phyloP scores from a whole-genome alignment of 2,888 invertebrate species.

The Orthosia cruda region DNA sequence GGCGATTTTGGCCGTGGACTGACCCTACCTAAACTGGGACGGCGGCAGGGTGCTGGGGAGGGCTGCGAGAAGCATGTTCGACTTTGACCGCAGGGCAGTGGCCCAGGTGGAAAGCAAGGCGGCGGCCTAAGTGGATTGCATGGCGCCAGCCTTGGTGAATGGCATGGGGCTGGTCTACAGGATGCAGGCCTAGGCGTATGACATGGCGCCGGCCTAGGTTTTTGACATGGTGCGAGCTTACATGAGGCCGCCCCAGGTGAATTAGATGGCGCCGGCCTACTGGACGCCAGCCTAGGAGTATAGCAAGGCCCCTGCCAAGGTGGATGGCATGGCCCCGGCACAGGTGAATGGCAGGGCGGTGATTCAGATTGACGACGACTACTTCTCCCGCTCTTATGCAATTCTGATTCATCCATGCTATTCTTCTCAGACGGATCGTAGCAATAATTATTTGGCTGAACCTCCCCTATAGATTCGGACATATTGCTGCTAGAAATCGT shows the following conservation, averaged over 20 bases:
- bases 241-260: neutral
- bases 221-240: neutral
- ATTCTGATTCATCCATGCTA: neutral
- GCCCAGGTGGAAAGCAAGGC: neutral
- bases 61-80: slow-evolving; percentile 8
- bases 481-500: slow-evolving; percentile 21
- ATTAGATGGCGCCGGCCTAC: neutral
- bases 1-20: slow-evolving; percentile 12
- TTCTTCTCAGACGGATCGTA: slow-evolving; percentile 72
- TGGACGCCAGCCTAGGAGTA: too few relatives aligned
- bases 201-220: neutral
- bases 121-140: neutral
- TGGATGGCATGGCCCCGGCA: neutral
- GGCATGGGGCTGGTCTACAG: neutral
- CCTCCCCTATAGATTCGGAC: slow-evolving; percentile 18
- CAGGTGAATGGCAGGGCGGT: neutral
- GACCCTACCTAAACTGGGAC: slow-evolving; percentile 3
- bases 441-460: slow-evolving; percentile 61
- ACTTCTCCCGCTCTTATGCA: neutral
- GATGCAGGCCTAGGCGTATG: neutral
- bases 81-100: neutral
- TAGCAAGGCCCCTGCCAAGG: too few relatives aligned
- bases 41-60: neutral
- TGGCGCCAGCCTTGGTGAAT: neutral
- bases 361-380: neutral